A percentile compares a stretch with the other conserved stretches of the same genome.
phyloP scores from a whole-genome alignment of 2,113 vertebrate species.

The Perca schrenkii region DNA sequence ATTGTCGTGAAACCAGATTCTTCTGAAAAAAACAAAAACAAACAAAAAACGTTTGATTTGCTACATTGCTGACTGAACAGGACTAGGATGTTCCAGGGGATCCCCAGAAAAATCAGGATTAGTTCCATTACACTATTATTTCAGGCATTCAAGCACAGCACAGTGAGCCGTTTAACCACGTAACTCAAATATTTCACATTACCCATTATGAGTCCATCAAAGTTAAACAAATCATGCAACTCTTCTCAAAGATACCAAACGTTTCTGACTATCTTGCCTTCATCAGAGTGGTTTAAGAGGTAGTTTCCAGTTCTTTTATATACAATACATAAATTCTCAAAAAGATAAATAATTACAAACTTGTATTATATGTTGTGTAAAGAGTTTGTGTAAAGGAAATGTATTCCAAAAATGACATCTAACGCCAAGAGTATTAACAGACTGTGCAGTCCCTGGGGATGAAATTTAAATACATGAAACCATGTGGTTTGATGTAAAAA shows the following conservation, averaged over 20 bases:
- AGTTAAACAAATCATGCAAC: constrained; percentile 1
- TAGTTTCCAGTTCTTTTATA: not conserved
- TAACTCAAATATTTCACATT: constrained; percentile 9
- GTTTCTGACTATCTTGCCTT: not conserved
- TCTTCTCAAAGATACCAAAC: not conserved
- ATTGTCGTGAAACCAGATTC: not conserved
- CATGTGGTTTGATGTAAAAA: not conserved
- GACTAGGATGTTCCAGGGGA: constrained; percentile 1
- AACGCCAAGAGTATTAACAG: not conserved
- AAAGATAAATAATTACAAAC: not conserved
- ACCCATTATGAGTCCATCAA: not conserved
- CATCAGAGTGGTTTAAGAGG: not conserved
- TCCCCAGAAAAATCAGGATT: constrained; percentile 6
- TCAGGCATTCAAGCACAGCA: not conserved
- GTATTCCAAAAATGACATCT: not conserved
- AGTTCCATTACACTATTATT: constrained; percentile 9
- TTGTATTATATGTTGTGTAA: not conserved
- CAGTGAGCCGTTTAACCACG: not conserved
- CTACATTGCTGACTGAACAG: not conserved
- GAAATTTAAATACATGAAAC: not conserved
- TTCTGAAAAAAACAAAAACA: too few species aligned
- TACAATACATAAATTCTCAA: not conserved
- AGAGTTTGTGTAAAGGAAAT: not conserved
- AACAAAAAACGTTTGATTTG: not conserved
- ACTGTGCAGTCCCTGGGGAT: not conserved